These are phyloP conservation scores for Ferrisia virgata DNA, from an alignment of 2,888 invertebrate species.

Conservation along the genomic window DNA sequence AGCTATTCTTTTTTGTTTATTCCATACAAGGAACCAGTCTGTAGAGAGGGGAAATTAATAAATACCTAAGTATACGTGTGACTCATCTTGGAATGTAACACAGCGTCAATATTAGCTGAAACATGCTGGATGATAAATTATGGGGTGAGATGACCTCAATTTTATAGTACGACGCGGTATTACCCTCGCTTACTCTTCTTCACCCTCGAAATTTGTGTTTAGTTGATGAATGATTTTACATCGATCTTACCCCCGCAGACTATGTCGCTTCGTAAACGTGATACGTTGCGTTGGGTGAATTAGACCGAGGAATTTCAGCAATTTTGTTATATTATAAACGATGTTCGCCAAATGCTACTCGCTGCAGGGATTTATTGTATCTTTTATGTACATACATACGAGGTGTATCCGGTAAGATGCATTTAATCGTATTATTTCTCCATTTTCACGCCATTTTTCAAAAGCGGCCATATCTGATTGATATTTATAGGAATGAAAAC, in stretches of 20 bases:
- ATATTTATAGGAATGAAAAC: too few species aligned
- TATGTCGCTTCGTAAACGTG: background rate
- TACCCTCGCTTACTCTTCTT: background rate
- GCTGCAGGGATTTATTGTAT: background rate
- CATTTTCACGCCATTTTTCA: background rate
- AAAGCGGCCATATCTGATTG: background rate
- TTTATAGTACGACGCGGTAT: background rate
- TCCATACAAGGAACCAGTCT: too few species aligned
- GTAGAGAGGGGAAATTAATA: too few species aligned
- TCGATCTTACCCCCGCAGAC: background rate
- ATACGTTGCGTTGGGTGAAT: background rate
- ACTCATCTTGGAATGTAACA: background rate
- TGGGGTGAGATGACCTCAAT: background rate
- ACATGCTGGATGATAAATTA: background rate
- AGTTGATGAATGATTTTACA: background rate
- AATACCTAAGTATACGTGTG: background rate
- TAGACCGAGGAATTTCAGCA: background rate
- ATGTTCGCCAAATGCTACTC: background rate
- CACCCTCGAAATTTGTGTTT: background rate
- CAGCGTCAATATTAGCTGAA: background rate
- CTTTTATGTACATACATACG: too few species aligned
- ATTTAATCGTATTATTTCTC: background rate
- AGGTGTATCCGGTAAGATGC: background rate
- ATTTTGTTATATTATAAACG: background rate
- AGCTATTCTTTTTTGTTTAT: too few species aligned